Evolutionary conservation across 2,113 vertebrate genomes (phyloP).

Genomic region (Hydropotes inermis): DNA sequence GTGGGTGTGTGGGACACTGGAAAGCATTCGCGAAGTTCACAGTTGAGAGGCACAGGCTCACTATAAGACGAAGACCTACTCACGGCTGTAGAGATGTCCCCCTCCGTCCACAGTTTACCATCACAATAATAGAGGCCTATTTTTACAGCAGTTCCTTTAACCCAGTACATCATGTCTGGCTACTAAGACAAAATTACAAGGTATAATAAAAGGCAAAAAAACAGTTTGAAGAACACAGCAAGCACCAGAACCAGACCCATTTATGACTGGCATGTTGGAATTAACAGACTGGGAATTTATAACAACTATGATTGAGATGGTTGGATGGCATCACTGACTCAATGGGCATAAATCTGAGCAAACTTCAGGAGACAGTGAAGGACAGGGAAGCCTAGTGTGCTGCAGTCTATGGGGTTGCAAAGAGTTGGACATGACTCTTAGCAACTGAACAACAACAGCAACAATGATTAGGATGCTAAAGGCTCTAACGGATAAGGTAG

Average conservation of each 20-base stretch:
- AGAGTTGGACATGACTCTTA: neutral
- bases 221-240: neutral
- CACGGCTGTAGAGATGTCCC: neutral
- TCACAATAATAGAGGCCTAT: neutral
- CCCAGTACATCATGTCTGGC: neutral
- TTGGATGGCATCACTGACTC: neutral
- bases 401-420: neutral
- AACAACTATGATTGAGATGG: neutral
- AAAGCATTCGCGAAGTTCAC: neutral
- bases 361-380: neutral
- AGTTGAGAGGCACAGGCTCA: neutral
- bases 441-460: neutral
- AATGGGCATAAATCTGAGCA: neutral
- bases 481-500: neutral
- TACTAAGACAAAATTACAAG: neutral
- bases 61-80: neutral
- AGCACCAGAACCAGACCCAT: neutral
- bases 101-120: neutral
- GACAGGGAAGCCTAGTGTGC: neutral
- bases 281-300: neutral
- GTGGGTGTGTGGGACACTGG: no score
- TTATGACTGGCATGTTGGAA: neutral
- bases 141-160: neutral
- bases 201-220: neutral
- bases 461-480: neutral